A percentile compares a stretch with the other conserved stretches of the same genome.
Conservation (phyloP, 2,888 invertebrate genomes). For the Leucania comma region DNA sequence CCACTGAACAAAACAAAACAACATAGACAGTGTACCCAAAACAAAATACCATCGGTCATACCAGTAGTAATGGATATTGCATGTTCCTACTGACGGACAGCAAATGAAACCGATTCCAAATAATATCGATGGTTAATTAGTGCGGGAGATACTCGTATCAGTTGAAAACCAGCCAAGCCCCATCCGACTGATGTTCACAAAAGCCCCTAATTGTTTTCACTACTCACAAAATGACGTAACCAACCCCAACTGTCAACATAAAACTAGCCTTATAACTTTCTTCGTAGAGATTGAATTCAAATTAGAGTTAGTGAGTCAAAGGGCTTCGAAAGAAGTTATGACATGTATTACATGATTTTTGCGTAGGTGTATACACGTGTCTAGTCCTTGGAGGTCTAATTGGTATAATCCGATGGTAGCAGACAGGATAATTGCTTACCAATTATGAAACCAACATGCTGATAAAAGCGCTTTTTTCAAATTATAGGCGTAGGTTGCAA, state of each 20-base stretch:
- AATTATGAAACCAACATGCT: constrained; percentile 36
- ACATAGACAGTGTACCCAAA: neutral
- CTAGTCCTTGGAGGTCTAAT: constrained; percentile 37
- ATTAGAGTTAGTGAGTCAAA: neutral
- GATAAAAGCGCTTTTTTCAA: constrained; percentile 22
- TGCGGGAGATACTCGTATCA: constrained; percentile 25
- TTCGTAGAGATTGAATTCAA: neutral
- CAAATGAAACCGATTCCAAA: constrained; percentile 10
- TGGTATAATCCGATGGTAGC: constrained; percentile 53
- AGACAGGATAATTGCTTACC: constrained; percentile 40
- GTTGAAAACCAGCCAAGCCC: constrained; percentile 31
- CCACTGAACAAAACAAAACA: neutral
- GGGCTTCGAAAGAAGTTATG: constrained; percentile 3
- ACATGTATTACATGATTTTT: constrained; percentile 38
- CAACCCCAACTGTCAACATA: neutral
- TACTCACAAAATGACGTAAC: constrained; percentile 9
- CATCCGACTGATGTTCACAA: constrained; percentile 24
- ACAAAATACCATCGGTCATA: constrained; percentile 23
- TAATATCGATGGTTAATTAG: constrained; percentile 43
- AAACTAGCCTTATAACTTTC: neutral
- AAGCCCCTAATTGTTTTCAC: constrained; percentile 29
- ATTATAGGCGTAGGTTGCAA: constrained; percentile 13
- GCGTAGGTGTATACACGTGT: constrained; percentile 8
- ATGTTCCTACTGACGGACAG: constrained; percentile 6
- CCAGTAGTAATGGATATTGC: constrained; percentile 34